These are phyloP conservation scores for Crotalus tigris DNA, from an alignment of 2,113 vertebrate genomes.

Conservation along the genomic window DNA sequence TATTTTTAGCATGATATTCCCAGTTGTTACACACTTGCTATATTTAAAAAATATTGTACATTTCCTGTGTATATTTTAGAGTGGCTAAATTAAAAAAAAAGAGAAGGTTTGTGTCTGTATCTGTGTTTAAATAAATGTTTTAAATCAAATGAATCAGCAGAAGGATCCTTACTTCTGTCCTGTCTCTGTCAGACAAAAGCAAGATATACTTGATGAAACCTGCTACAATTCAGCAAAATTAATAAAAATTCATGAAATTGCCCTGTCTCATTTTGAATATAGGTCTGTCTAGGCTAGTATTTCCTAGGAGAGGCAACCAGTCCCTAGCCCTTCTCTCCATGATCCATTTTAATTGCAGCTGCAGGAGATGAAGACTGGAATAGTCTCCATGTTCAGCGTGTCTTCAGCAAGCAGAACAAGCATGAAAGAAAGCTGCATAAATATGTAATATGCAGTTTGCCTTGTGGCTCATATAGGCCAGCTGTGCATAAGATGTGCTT, in stretches of 20 bases:
- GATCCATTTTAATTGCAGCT: not conserved
- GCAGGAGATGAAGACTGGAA: not conserved
- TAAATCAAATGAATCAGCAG: not conserved
- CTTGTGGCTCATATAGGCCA: not conserved
- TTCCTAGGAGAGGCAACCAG: not conserved
- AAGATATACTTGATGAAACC: not conserved
- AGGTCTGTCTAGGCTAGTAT: not conserved
- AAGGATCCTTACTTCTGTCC: not conserved
- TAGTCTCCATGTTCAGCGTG: not conserved
- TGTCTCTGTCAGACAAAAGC: not conserved
- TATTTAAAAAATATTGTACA: not conserved
- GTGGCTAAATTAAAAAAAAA: not conserved
- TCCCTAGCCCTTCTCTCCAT: not conserved
- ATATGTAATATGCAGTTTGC: not conserved
- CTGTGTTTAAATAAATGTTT: not conserved
- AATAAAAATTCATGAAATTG: not conserved
- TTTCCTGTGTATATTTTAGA: not conserved
- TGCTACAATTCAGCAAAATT: not conserved
- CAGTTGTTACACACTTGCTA: not conserved
- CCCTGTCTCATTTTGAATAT: not conserved
- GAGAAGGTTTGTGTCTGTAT: not conserved
- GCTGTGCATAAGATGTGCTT: not conserved
- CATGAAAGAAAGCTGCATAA: not conserved
- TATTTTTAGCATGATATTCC: not conserved
- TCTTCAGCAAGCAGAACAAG: not conserved